Percentiles rank a stretch among this genome's conserved stretches.
Conservation (phyloP, 2,888 invertebrate genomes). For the Drosophila affinis region DNA sequence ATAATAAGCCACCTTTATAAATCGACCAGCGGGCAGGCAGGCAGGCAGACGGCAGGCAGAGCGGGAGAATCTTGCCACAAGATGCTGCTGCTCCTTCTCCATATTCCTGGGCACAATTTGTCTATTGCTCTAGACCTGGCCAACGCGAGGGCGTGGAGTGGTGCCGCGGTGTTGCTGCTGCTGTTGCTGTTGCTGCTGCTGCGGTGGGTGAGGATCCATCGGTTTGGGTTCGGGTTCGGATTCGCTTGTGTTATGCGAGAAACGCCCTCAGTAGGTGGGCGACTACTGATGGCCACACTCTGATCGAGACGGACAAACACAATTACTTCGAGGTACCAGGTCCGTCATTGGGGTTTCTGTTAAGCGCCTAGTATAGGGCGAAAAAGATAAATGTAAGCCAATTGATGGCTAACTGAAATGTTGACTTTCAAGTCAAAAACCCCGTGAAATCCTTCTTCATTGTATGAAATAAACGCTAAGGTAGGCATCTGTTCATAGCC, state of each 20-base stretch:
- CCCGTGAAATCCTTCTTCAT: no score
- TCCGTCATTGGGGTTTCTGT: not conserved
- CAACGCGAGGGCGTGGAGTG: slow-evolving; percentile 4
- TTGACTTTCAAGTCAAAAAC: no score
- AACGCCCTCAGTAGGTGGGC: slow-evolving; percentile 82
- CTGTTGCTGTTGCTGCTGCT: not conserved
- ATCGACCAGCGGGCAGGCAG: slow-evolving; percentile 56
- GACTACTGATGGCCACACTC: slow-evolving; percentile 62
- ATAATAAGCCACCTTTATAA: slow-evolving; percentile 83
- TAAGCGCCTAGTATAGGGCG: slow-evolving; percentile 34
- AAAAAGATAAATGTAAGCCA: no score
- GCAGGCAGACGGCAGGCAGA: slow-evolving; percentile 8
- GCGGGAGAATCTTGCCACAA: no score
- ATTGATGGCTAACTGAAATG: no score
- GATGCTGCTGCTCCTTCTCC: not conserved
- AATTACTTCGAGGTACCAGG: not conserved
- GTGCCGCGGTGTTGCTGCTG: slow-evolving; percentile 9
- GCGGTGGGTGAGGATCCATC: slow-evolving; percentile 14
- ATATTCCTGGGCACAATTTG: slow-evolving; percentile 58
- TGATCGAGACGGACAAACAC: slow-evolving; percentile 46
- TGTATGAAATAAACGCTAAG: no score
- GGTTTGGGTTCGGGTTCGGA: slow-evolving; percentile 6
- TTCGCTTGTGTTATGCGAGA: slow-evolving; percentile 41
- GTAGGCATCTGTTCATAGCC: no score
- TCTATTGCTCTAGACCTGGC: slow-evolving; percentile 58